Conservation (phyloP, 1,140 invertebrate genomes). For the Drosophila neocordata region DNA sequence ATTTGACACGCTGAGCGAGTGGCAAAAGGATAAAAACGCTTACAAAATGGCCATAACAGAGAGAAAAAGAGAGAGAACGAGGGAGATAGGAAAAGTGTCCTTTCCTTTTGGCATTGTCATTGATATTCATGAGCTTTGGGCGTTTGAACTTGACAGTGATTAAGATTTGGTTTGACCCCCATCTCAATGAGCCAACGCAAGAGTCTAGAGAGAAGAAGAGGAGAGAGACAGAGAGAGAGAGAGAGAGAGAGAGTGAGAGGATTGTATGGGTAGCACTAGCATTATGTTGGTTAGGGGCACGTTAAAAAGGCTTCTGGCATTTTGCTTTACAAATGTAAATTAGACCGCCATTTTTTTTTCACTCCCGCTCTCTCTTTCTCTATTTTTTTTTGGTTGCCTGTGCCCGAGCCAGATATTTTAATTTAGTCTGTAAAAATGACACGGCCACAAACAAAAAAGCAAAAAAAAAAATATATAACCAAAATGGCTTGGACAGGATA, state of each 20-base stretch:
- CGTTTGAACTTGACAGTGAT: slow-evolving; percentile 82
- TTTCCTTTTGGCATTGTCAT: slow-evolving; percentile 61
- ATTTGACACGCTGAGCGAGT: slow-evolving; percentile 48
- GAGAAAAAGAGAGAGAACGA: not conserved
- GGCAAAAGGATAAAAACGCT: slow-evolving; percentile 28
- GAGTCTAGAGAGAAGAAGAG: not conserved
- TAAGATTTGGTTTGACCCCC: slow-evolving; percentile 66
- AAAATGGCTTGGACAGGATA: slow-evolving; percentile 30
- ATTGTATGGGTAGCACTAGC: too few species aligned
- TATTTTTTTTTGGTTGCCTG: slow-evolving; percentile 11
- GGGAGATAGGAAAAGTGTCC: slow-evolving; percentile 23
- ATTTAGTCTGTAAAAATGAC: slow-evolving; percentile 80
- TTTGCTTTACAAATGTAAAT: slow-evolving; percentile 79
- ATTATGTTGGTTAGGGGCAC: not conserved
- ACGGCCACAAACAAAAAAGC: slow-evolving; percentile 74
- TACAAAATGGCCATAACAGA: not conserved
- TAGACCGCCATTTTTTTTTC: slow-evolving; percentile 72
- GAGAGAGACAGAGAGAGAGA: not conserved
- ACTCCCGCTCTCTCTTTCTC: not conserved
- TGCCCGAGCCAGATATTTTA: slow-evolving; percentile 67
- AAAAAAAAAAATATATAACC: slow-evolving; percentile 60
- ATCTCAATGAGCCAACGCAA: not conserved
- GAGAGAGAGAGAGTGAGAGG: not conserved
- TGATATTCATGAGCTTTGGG: slow-evolving; percentile 78
- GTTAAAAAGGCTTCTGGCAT: slow-evolving; percentile 71